Percentiles rank a stretch among this genome's conserved stretches.
phyloP scores from a whole-genome alignment of 2,797 vertebrate genomes.

The Nothura maculosa region DNA sequence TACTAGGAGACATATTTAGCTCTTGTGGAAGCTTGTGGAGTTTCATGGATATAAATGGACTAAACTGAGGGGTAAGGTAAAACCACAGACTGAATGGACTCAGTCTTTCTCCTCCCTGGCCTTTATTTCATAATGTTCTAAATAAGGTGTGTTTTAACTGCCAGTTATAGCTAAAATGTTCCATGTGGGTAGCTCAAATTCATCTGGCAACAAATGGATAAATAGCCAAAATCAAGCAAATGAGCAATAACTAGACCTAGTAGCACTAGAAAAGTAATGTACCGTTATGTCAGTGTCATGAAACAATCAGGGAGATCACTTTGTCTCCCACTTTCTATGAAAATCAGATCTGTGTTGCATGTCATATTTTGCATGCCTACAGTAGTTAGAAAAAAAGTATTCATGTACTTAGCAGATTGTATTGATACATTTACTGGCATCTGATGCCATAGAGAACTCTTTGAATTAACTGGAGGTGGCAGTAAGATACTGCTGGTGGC shows the following conservation, averaged over 20 bases:
- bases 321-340: neutral
- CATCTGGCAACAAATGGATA: neutral
- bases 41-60: constrained; percentile 27
- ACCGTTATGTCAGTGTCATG: neutral
- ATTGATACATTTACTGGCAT: neutral
- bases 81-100: constrained; percentile 7
- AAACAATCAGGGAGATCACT: neutral
- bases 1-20: neutral
- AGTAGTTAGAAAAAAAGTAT: neutral
- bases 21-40: neutral
- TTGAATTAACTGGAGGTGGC: constrained; percentile 7
- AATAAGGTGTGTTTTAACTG: neutral
- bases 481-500: neutral
- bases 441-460: neutral
- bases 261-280: neutral
- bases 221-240: neutral
- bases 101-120: neutral
- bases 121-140: neutral
- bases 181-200: neutral
- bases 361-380: neutral
- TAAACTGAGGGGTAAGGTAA: constrained; percentile 57
- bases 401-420: neutral
- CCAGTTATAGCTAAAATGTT: neutral
- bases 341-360: neutral
- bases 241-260: neutral